Conservation (phyloP, 2,797 vertebrate species). For the Neostethus bicornis region DNA sequence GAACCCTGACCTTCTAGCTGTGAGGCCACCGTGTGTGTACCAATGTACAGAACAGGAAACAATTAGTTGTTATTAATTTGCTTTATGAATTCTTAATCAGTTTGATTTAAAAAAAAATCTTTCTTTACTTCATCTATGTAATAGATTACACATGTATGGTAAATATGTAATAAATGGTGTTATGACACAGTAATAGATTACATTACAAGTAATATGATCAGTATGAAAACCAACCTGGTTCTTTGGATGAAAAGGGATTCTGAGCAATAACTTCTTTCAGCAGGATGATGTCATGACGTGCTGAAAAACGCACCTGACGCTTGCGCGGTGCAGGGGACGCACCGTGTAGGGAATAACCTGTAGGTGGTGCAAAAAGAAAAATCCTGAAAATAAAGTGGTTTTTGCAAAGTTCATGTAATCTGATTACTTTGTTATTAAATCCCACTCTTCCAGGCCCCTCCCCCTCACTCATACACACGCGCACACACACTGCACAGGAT, state of each 20-base stretch:
- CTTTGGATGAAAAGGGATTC: constrained; percentile 82
- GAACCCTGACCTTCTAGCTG: too few species aligned
- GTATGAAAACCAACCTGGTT: constrained; percentile 73
- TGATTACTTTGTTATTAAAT: neutral
- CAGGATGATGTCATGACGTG: constrained; percentile 82
- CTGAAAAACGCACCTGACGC: constrained; percentile 83
- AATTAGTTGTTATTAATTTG: too few species aligned
- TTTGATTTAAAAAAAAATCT: too few species aligned
- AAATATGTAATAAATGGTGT: too few species aligned
- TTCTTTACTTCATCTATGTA: too few species aligned
- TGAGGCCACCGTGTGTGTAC: too few species aligned
- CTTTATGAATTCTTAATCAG: too few species aligned
- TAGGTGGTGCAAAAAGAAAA: neutral
- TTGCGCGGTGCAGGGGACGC: constrained; percentile 77
- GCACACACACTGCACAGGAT: constrained; percentile 17
- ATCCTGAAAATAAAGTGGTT: neutral
- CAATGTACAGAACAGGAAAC: too few species aligned
- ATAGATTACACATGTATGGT: too few species aligned
- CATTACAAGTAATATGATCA: too few species aligned
- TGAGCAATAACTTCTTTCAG: constrained; percentile 81
- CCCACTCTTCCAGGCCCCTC: constrained; percentile 2
- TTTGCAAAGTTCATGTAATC: neutral
- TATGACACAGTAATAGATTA: too few species aligned
- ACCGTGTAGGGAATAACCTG: constrained; percentile 74
- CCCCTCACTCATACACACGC: constrained; percentile 3